Evolutionary conservation across 2,888 invertebrate species (phyloP).

Genomic region (Aphrophora alni): DNA sequence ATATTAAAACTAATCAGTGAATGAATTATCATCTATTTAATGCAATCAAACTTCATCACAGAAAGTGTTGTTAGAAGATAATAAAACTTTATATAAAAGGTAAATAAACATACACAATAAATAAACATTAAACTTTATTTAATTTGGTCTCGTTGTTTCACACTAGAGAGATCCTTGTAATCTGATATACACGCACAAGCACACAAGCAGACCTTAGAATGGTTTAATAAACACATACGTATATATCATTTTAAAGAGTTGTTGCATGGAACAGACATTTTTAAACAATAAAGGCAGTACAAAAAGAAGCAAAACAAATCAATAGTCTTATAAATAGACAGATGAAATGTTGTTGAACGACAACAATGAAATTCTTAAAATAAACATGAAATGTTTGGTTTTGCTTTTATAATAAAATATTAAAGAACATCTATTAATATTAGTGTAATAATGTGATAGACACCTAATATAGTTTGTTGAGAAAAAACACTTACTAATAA

Average conservation of each 20-base stretch:
- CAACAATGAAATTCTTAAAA: neutral
- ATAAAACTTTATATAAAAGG: no score
- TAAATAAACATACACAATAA: conserved; percentile 21
- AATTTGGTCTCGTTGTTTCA: conserved; percentile 29
- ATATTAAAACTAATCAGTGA: no score
- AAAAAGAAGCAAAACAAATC: neutral
- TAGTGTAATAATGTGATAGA: neutral
- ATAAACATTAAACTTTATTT: conserved; percentile 39
- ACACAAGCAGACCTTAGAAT: conserved; percentile 11
- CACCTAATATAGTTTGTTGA: neutral
- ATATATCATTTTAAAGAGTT: neutral
- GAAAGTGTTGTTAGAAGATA: no score
- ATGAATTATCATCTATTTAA: no score
- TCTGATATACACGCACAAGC: conserved; percentile 31
- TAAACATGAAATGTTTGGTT: neutral
- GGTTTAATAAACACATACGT: neutral
- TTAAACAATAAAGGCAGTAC: conserved; percentile 1
- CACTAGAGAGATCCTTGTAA: conserved; percentile 34
- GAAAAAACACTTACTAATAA: neutral
- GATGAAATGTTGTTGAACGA: neutral
- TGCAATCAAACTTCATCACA: no score
- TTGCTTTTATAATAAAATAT: neutral
- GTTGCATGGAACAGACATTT: neutral
- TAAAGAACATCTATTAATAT: neutral
- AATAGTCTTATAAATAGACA: neutral